These are phyloP conservation scores for Amblyjoppa proteus DNA, from an alignment of 2,888 invertebrate species.

Conservation along the genomic window DNA sequence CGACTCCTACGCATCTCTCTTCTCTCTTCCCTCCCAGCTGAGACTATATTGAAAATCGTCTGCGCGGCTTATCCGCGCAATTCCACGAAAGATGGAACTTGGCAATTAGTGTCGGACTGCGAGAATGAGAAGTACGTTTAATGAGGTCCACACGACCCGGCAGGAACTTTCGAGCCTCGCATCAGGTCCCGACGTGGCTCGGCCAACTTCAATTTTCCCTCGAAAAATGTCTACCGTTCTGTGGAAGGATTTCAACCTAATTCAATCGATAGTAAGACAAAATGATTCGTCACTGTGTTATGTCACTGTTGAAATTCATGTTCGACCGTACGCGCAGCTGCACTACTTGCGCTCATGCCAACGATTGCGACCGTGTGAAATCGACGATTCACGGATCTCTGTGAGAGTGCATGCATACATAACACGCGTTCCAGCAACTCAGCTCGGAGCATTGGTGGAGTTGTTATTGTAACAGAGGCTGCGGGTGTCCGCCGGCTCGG, in stretches of 20 bases:
- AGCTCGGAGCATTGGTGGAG: conserved; percentile 11
- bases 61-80: conserved; percentile 46
- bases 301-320: conserved; percentile 4
- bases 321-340: conserved; percentile 38
- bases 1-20: conserved; percentile 68
- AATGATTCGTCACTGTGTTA: neutral
- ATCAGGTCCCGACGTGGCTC: too few relatives aligned
- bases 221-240: too few relatives aligned
- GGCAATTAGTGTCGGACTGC: too few relatives aligned
- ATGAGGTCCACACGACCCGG: too few relatives aligned
- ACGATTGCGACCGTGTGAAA: neutral
- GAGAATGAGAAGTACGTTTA: too few relatives aligned
- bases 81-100: conserved; percentile 3
- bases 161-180: too few relatives aligned
- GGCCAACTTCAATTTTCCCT: too few relatives aligned
- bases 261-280: neutral
- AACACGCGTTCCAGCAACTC: neutral
- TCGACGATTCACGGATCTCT: neutral
- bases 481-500: conserved; percentile 28
- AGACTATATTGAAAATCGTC: conserved; percentile 62
- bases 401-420: neutral
- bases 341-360: conserved; percentile 44
- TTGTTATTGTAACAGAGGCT: conserved; percentile 57
- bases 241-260: too few relatives aligned
- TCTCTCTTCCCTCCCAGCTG: conserved; percentile 18